These are phyloP conservation scores for Mormyrus iriodes DNA, from an alignment of 2,113 vertebrate genomes.

Conservation along the genomic window DNA sequence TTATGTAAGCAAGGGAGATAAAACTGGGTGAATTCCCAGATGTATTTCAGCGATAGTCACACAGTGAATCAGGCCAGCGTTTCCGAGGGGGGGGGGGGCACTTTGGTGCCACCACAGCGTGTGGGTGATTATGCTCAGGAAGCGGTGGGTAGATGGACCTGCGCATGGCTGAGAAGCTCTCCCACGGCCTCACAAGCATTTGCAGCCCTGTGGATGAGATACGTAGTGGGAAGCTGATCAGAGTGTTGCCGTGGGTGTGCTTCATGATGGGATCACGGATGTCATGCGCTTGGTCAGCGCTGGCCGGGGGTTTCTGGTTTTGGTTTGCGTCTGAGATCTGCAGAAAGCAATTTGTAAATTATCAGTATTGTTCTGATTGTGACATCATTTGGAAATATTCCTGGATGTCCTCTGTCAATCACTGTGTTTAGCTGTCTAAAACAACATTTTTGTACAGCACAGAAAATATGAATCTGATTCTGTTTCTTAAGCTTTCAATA, in stretches of 20 bases:
- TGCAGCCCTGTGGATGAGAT: not conserved
- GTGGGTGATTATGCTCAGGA: not conserved
- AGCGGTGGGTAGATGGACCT: not conserved
- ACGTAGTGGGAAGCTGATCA: not conserved
- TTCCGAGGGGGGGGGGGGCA: not conserved
- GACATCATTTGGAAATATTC: not conserved
- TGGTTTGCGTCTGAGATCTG: not conserved
- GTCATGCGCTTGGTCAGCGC: not conserved
- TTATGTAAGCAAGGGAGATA: constrained; percentile 1
- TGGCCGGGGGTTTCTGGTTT: not conserved
- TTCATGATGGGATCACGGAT: not conserved
- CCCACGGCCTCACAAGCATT: not conserved
- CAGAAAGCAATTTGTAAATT: not conserved
- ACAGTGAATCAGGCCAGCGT: not conserved
- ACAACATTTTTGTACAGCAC: not conserved
- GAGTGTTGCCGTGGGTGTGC: not conserved
- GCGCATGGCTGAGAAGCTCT: not conserved
- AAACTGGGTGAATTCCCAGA: constrained; percentile 21
- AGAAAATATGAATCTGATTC: not conserved
- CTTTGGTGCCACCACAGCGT: not conserved
- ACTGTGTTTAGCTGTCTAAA: not conserved
- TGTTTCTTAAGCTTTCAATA: too few species aligned
- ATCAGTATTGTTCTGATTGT: not conserved
- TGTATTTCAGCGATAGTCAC: constrained; percentile 8
- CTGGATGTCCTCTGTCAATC: not conserved